Percentiles rank a stretch among this genome's conserved stretches.
Conservation (phyloP, 2,797 vertebrate species). For the Microhierax caerulescens region DNA sequence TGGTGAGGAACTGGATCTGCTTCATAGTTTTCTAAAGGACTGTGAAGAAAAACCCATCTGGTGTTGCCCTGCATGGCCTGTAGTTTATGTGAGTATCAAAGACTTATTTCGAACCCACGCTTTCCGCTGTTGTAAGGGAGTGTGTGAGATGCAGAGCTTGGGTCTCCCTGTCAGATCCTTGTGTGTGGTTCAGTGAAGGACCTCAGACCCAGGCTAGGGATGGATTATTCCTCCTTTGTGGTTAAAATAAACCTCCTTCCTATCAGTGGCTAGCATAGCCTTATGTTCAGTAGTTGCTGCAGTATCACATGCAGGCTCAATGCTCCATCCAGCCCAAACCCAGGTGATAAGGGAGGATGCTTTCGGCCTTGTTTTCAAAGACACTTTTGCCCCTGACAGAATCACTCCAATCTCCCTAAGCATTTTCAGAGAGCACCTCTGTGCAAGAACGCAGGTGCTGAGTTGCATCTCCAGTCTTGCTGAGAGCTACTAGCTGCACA, state of each 20-base stretch:
- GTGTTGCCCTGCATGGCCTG: not conserved
- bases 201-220: not conserved
- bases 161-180: not conserved
- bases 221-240: not conserved
- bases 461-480: conserved; percentile 6
- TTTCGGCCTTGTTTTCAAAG: not conserved
- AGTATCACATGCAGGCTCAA: not conserved
- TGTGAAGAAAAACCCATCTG: too few species aligned
- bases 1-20: not conserved
- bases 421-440: not conserved
- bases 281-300: not conserved
- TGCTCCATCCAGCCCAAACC: not conserved
- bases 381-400: not conserved
- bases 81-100: not conserved
- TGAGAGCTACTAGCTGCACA: conserved; percentile 15
- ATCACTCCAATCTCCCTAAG: not conserved
- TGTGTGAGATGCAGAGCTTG: not conserved
- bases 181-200: not conserved
- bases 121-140: not conserved
- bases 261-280: not conserved
- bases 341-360: not conserved
- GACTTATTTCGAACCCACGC: not conserved
- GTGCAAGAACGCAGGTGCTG: not conserved
- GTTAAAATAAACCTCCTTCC: not conserved
- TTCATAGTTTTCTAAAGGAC: not conserved